Evolutionary conservation across 2,797 vertebrate genomes (phyloP).

Genomic region (Catharus ustulatus): DNA sequence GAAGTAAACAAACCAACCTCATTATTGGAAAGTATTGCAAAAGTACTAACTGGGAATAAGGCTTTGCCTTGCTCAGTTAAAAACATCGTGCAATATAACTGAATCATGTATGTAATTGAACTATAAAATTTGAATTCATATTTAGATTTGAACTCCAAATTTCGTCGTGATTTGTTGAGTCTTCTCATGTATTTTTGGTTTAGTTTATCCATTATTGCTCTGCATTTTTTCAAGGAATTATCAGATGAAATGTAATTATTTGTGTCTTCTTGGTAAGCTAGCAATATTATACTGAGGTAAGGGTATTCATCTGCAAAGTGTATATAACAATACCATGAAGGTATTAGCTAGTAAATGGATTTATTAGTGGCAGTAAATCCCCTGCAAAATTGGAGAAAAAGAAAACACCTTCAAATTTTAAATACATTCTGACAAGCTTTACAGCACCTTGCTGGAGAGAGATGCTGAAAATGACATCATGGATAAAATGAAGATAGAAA

Average conservation of each 20-base stretch:
- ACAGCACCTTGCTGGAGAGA: not conserved
- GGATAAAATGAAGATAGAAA: not conserved
- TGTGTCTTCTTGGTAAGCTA: not conserved
- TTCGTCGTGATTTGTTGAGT: not conserved
- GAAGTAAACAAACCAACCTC: not conserved
- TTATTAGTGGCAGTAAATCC: not conserved
- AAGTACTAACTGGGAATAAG: not conserved
- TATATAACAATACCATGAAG: not conserved
- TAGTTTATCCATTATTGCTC: not conserved
- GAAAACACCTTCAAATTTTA: not conserved
- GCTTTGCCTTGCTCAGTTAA: not conserved
- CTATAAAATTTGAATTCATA: not conserved
- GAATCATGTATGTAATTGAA: not conserved
- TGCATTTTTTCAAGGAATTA: not conserved
- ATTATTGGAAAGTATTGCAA: not conserved
- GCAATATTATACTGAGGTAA: not conserved
- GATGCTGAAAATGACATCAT: not conserved
- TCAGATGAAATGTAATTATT: not conserved
- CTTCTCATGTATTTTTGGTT: not conserved
- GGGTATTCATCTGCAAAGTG: not conserved
- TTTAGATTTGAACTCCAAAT: not conserved
- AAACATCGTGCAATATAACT: not conserved
- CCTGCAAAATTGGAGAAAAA: not conserved
- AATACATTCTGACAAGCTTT: not conserved
- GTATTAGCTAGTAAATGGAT: not conserved